phyloP scores from a whole-genome alignment of 2,888 invertebrate genomes.

The Drosophila basisetae region DNA sequence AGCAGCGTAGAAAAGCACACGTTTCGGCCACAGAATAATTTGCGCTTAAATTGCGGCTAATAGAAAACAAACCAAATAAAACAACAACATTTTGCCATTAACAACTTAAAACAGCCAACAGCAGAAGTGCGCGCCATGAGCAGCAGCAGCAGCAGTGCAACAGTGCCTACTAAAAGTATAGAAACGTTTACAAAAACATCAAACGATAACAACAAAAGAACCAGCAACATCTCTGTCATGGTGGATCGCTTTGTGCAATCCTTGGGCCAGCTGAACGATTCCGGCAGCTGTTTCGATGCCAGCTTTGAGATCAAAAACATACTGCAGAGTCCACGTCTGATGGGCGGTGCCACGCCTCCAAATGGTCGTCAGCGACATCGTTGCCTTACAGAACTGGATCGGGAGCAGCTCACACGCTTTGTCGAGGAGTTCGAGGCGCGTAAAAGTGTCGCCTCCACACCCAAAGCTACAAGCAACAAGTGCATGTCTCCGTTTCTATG shows the following conservation, averaged over 20 bases:
- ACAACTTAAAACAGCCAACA: conserved; percentile 23
- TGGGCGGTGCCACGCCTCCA: conserved; percentile 15
- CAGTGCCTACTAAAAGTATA: conserved; percentile 14
- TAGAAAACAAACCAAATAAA: conserved; percentile 9
- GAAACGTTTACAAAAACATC: conserved; percentile 12
- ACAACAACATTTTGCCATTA: conserved; percentile 9
- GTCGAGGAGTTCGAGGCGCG: conserved; percentile 82
- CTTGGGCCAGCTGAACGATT: conserved; percentile 83
- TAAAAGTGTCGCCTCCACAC: conserved; percentile 63
- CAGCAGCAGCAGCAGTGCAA: conserved; percentile 17
- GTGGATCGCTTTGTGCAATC: conserved; percentile 84
- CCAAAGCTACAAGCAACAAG: conserved; percentile 61
- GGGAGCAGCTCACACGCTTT: conserved; percentile 80
- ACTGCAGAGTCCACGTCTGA: conserved; percentile 66
- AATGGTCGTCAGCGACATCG: conserved; percentile 66
- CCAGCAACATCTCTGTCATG: conserved; percentile 68
- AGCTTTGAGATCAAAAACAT: conserved; percentile 85
- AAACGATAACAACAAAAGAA: conserved; percentile 26
- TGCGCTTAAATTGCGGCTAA: conserved; percentile 61
- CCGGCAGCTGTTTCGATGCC: conserved; percentile 84
- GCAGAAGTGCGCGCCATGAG: conserved; percentile 54
- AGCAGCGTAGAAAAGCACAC: conserved; percentile 59
- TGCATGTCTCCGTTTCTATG: conserved; percentile 70
- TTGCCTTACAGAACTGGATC: conserved; percentile 83
- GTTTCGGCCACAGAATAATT: conserved; percentile 40